Percentiles rank a stretch among this genome's conserved stretches.
Conservation (phyloP, 2,888 invertebrate species). For the Melanargia galathea region DNA sequence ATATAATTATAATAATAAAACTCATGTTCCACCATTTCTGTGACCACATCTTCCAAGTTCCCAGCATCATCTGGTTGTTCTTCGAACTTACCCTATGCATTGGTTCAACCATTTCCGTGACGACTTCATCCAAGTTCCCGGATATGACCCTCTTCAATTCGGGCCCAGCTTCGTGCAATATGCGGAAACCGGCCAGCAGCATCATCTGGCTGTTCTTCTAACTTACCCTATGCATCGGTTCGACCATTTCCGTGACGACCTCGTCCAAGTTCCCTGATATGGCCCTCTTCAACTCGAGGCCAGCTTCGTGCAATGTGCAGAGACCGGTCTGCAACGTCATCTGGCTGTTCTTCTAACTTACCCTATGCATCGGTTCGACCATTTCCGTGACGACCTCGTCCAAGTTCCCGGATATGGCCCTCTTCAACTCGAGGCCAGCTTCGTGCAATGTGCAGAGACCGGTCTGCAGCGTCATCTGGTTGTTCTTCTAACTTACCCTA, state of each 20-base stretch:
- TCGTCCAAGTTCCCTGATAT: too few relatives aligned
- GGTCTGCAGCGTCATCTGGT: constrained; percentile 71
- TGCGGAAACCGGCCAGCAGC: too few relatives aligned
- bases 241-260: too few relatives aligned
- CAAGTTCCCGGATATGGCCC: constrained; percentile 99
- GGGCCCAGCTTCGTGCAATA: constrained; percentile 98
- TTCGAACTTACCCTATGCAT: constrained; percentile 92
- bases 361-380: too few relatives aligned
- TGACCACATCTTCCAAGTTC: too few relatives aligned
- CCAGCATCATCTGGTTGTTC: background rate
- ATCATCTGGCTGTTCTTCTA: background rate
- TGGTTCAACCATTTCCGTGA: too few relatives aligned
- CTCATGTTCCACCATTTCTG: too few relatives aligned
- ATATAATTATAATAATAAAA: too few relatives aligned
- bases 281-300: constrained; percentile 98
- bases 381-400: too few relatives aligned
- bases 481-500: constrained; percentile 85
- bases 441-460: constrained; percentile 98
- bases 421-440: constrained; percentile 97
- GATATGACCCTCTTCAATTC: constrained; percentile 98
- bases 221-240: constrained; percentile 95
- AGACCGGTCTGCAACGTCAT: too few relatives aligned
- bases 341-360: background rate
- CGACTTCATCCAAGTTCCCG: too few relatives aligned
- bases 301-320: constrained; percentile 98